Percentiles rank a stretch among this genome's conserved stretches.
Evolutionary conservation across 1,140 invertebrate species (phyloP).

Genomic region (Maniola jurtina): DNA sequence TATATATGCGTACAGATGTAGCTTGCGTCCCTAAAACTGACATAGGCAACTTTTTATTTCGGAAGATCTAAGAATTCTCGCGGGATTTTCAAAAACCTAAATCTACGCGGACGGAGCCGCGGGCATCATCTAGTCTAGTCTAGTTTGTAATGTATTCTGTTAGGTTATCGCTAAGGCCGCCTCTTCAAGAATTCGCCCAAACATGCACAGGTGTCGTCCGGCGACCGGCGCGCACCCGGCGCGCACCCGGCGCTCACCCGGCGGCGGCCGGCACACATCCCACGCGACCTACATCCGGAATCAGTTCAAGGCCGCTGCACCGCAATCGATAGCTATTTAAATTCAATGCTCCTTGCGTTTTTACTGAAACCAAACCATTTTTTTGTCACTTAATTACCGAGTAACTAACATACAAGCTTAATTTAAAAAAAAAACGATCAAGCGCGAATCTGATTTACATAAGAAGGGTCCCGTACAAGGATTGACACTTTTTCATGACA

Average conservation of each 20-base stretch:
- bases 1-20: too few relatives aligned
- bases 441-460: too few relatives aligned
- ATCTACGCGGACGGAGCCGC: too few relatives aligned
- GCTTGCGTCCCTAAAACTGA: too few relatives aligned
- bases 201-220: constrained; percentile 5
- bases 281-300: constrained; percentile 37
- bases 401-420: background rate
- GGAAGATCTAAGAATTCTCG: too few relatives aligned
- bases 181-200: background rate
- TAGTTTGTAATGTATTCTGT: too few relatives aligned
- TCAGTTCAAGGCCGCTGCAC: constrained; percentile 50
- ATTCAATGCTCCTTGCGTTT: constrained; percentile 26
- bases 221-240: background rate
- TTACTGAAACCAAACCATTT: background rate
- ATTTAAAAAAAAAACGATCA: background rate
- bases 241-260: too few relatives aligned
- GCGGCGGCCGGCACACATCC: background rate
- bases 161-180: background rate
- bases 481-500: too few relatives aligned
- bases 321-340: constrained; percentile 42
- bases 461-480: too few relatives aligned
- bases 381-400: background rate
- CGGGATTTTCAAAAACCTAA: too few relatives aligned
- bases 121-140: too few relatives aligned
- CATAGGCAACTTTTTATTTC: too few relatives aligned